Percentiles rank a stretch among this genome's conserved stretches.
These are phyloP conservation scores for Vidua chalybeata DNA, from an alignment of 2,113 vertebrate species.

Conservation along the genomic window DNA sequence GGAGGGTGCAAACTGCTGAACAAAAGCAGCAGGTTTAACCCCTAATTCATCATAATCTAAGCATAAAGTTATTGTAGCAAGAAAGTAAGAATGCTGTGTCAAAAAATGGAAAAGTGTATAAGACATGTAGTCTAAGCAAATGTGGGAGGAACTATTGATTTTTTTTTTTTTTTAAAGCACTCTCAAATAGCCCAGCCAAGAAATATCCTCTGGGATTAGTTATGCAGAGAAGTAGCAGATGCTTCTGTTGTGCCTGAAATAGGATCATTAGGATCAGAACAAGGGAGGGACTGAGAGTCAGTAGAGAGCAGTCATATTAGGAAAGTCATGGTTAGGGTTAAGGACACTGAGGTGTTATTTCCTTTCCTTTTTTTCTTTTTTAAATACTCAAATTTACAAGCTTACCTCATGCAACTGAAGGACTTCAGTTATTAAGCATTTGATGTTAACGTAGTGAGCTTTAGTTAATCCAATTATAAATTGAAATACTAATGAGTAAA, in stretches of 20 bases:
- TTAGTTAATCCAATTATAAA: not conserved
- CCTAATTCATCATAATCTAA: not conserved
- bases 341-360: not conserved
- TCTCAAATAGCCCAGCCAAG: not conserved
- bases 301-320: not conserved
- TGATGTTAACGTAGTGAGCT: not conserved
- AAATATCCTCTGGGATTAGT: constrained; percentile 1
- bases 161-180: not conserved
- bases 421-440: not conserved
- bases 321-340: not conserved
- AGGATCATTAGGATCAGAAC: not conserved
- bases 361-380: not conserved
- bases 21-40: not conserved
- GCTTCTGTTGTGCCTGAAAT: not conserved
- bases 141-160: not conserved
- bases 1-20: not conserved
- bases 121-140: not conserved
- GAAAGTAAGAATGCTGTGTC: not conserved
- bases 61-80: not conserved
- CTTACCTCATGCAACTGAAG: not conserved
- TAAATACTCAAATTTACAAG: not conserved
- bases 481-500: not conserved
- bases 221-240: not conserved
- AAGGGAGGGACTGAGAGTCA: not conserved
- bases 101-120: not conserved